Conservation (phyloP, 2,113 vertebrate species). For the Microcebus ravelobensis region DNA sequence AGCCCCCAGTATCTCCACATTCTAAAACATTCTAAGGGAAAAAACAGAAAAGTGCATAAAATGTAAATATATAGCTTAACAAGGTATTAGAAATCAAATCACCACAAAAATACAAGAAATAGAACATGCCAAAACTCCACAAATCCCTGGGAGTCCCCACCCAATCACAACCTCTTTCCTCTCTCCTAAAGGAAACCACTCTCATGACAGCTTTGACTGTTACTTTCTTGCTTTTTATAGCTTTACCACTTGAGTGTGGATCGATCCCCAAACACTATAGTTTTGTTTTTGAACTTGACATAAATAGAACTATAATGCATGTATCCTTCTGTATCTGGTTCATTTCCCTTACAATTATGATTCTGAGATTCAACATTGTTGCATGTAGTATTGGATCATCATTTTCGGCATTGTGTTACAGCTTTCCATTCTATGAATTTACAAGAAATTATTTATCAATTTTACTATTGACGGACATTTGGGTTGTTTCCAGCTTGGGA, state of each 20-base stretch:
- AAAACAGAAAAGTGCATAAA: not conserved
- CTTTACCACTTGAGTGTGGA: not conserved
- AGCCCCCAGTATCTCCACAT: not conserved
- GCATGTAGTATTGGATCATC: not conserved
- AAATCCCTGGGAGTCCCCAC: not conserved
- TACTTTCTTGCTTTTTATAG: not conserved
- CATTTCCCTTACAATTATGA: not conserved
- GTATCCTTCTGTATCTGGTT: not conserved
- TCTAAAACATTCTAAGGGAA: not conserved
- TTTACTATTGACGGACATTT: not conserved
- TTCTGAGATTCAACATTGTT: not conserved
- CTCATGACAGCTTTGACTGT: not conserved
- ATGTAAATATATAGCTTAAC: not conserved
- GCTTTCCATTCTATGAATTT: not conserved
- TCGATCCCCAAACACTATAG: not conserved
- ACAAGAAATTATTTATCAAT: not conserved
- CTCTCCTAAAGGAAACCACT: not conserved
- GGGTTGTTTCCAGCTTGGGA: not conserved
- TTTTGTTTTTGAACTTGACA: not conserved
- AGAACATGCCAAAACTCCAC: not conserved
- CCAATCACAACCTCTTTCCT: not conserved
- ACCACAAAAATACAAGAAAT: not conserved
- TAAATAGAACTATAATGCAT: not conserved
- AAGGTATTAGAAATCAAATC: slow-evolving; percentile 28
- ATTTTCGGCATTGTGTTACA: not conserved